A percentile compares a stretch with the other conserved stretches of the same genome.
Evolutionary conservation across 2,797 vertebrate genomes (phyloP).

Genomic region (Aeoliscus strigatus): DNA sequence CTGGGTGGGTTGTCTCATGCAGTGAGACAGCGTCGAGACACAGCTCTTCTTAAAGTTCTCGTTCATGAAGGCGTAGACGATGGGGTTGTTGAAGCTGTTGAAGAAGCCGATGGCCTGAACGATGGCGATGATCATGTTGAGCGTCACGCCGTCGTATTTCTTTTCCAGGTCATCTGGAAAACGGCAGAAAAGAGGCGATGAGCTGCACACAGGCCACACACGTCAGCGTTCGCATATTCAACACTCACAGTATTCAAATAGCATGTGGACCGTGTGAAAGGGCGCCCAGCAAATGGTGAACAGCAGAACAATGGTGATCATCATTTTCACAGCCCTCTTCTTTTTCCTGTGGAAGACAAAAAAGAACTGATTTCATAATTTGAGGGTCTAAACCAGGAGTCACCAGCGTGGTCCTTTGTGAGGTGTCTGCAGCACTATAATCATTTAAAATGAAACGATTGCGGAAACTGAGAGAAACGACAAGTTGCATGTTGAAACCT

Average conservation of each 20-base stretch:
- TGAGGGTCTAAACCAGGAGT: no score
- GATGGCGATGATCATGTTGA: conserved; percentile 78
- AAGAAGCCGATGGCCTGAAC: conserved; percentile 84
- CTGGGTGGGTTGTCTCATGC: conserved; percentile 52
- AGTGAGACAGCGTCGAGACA: conserved; percentile 70
- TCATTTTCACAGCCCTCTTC: conserved; percentile 83
- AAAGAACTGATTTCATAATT: no score
- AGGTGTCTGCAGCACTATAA: no score
- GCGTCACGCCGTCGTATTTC: conserved; percentile 74
- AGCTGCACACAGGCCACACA: no score
- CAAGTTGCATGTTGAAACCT: no score
- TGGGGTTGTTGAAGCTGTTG: conserved; percentile 85
- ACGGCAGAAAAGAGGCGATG: no score
- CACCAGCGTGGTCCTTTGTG: no score
- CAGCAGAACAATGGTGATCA: conserved; percentile 81
- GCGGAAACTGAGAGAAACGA: no score
- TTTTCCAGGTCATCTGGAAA: conserved; percentile 77
- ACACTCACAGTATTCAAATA: conserved; percentile 82
- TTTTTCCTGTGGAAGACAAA: conserved; percentile 72
- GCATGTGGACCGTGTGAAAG: conserved; percentile 83
- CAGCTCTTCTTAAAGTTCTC: conserved; percentile 85
- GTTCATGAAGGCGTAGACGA: conserved; percentile 84
- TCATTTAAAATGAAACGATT: no score
- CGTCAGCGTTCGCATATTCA: no score
- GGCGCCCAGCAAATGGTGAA: conserved; percentile 85